Evolutionary conservation across 2,888 invertebrate species (phyloP).

Genomic region (Mantis religiosa): DNA sequence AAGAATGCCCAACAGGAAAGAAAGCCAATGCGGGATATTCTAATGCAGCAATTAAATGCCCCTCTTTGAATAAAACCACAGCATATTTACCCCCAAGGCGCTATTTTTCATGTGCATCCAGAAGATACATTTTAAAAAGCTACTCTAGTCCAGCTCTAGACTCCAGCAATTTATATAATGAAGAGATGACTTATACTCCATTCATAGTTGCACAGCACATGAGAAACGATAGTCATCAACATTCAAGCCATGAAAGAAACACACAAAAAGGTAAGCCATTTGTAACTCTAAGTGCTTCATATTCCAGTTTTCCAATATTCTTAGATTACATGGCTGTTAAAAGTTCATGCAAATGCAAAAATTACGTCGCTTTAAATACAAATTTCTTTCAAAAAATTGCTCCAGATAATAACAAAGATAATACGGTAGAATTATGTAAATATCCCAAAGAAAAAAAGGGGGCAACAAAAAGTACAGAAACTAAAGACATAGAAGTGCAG

Average conservation of each 20-base stretch:
- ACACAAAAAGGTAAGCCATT: not conserved
- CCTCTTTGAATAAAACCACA: not conserved
- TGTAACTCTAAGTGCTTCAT: not conserved
- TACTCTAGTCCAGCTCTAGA: not conserved
- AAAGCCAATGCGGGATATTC: not conserved
- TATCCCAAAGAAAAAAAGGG: not conserved
- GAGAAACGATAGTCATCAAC: not conserved
- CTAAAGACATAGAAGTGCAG: not conserved
- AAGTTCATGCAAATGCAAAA: not conserved
- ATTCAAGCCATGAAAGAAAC: not conserved
- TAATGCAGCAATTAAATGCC: not conserved
- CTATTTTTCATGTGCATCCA: not conserved
- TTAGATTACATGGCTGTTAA: not conserved
- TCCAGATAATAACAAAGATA: not conserved
- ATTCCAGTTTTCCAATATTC: not conserved
- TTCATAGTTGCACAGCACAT: not conserved
- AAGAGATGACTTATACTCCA: not conserved
- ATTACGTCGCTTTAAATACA: not conserved
- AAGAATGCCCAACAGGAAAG: not conserved
- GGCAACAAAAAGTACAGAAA: not conserved
- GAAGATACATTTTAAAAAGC: too few relatives aligned
- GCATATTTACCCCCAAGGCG: not conserved
- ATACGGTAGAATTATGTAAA: not conserved
- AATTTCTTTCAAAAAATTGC: not conserved
- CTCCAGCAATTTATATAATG: not conserved